Evolutionary conservation across 2,888 invertebrate species (phyloP), one percentile per base, ranked within the genome.

Genomic region (Caenorhabditis afra): DNA sequence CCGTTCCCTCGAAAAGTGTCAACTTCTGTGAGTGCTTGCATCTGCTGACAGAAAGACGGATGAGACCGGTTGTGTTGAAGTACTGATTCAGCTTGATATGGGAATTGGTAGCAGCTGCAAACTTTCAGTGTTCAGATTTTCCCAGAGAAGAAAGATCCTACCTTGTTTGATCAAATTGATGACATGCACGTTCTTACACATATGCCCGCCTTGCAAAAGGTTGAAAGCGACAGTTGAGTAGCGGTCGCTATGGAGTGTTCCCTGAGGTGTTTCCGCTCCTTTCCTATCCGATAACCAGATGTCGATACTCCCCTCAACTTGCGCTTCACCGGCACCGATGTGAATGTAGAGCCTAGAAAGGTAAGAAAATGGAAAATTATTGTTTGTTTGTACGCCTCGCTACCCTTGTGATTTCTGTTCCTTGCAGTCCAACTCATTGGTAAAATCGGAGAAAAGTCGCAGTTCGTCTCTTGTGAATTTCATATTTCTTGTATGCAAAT

Each of bases 321-420:
- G 11, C 1, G 18, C 3, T 5, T 53, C 39, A 8, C 35, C 45
- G 0, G 70, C 37, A 3, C 45, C 70, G 16, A 61, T 23, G 22
- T 16, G 44, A n/a, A 68, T 50, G 16, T 68, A 68, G 8, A 59
- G 12, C 50, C 67, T 67, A 14, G 35, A 67, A 67, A 37, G n/a
- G n/a, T n/a, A n/a, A n/a, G n/a, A n/a, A n/a, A n/a, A n/a, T n/a
- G n/a, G n/a, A n/a, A n/a, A n/a, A n/a, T n/a, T n/a, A n/a, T 20
- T 14, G 5, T 8, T 23, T 8, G 12, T 8, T 53, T 18, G 18
- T 11, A 0, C 10, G 20, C n/a, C 1, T 12, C 2, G 22, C 35
- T n/a, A 68, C 68, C 70, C 70, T 22, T 45, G 53, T 3, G 16
- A 11, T 23, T 70, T 70, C 10, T 70, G 53, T 47, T 70, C 70